Conservation (phyloP, 2,888 invertebrate genomes). For the Sepioteuthis lessoniana region DNA sequence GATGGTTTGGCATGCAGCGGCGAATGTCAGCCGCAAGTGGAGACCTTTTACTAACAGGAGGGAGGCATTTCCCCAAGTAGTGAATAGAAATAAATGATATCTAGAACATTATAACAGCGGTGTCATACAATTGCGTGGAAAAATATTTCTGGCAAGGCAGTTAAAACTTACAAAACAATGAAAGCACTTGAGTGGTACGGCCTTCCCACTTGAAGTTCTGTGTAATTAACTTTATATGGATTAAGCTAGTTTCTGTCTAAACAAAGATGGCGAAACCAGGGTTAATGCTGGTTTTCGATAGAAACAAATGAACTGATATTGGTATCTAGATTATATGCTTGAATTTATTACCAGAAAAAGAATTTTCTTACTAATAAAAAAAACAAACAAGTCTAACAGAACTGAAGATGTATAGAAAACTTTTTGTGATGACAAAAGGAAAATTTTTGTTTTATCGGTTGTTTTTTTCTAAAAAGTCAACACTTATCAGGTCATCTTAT, state of each 20-base stretch:
- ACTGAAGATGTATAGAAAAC: no score
- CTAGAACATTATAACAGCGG: background rate
- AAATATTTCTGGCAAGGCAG: constrained; percentile 1
- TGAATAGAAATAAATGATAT: background rate
- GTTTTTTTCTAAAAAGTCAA: no score
- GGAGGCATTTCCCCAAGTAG: background rate
- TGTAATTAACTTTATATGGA: background rate
- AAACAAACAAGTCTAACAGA: no score
- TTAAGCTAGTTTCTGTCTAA: constrained; percentile 25
- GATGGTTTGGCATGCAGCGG: constrained; percentile 21
- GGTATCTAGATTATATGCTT: background rate
- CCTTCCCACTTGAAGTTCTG: background rate
- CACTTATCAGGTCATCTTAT: no score
- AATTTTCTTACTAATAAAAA: no score
- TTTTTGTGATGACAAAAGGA: no score
- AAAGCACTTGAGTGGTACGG: background rate
- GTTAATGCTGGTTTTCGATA: background rate
- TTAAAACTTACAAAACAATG: constrained; percentile 10
- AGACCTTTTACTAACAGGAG: constrained; percentile 8
- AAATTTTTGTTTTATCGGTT: no score
- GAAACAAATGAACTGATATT: background rate
- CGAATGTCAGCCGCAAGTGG: constrained; percentile 33
- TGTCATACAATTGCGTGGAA: constrained; percentile 12
- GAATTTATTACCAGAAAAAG: background rate
- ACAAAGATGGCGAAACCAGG: constrained; percentile 14